Base-by-base conservation (phyloP, 2,113 vertebrate species). In the Proteles cristata region DNA sequence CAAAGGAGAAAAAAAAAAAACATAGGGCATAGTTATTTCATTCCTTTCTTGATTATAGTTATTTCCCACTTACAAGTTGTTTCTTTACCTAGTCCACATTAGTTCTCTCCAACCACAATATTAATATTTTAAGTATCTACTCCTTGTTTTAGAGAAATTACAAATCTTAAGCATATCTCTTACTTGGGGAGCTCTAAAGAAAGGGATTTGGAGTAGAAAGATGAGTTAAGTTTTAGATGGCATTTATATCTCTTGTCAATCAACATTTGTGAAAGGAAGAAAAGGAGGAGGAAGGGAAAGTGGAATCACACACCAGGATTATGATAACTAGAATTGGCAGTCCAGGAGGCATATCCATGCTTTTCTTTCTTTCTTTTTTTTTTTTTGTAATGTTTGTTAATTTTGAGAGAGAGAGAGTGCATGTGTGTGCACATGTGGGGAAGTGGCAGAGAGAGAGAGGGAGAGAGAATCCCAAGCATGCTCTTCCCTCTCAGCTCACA, bases 121-220 rank as follows among this genome's bases (percentile, higher is more conserved):
- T 61, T 45, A 92, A 65, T 90, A 84, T 90, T 86, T 84, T 89
- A 86, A 92, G 61, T 68, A 31, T 61, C 33, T 85, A 66, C 8
- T 95, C 26, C 50, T 93, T 71, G 28, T 83, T 93, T 91, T 66
- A 91, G 43, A 96, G 31, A 91, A 74, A 69, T 55, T 73, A 5
- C 5, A 88, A 61, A 33, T 79, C 45, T 39, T 79, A 84, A 65
- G 2, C n/a, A 6, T 73, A 45, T 91, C 21, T 58, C 77, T 86
- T 69, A 25, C 65, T 90, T 87, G 10, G 53, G 21, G 11, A 76
- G 3, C 61, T 87, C n/a, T 90, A 35, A 90, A 58, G 11, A 92
- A 92, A 90, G 79, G 14, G 9, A 73, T 66, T 77, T 81, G 31
- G 39, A 43, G 48, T 82, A 80, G 23, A 65, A 63, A 77, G 16